Evolutionary conservation across 2,888 invertebrate genomes (phyloP).

Genomic region (Coecobrya sp.): DNA sequence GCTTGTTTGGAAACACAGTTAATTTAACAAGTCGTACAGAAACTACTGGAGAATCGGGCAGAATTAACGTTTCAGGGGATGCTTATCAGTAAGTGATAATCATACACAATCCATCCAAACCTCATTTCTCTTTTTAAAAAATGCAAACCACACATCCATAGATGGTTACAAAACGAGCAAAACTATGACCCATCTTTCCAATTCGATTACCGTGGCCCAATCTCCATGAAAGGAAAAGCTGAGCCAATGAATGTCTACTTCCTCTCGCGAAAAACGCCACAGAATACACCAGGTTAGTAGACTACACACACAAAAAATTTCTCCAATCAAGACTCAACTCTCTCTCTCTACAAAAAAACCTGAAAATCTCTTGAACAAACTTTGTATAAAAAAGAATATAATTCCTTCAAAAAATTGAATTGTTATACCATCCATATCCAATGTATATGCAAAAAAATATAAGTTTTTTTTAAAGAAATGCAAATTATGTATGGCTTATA

Average conservation of each 20-base stretch:
- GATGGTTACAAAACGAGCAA: conserved; percentile 88
- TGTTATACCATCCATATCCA: no score
- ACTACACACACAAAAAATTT: background rate
- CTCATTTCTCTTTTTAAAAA: no score
- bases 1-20: conserved; percentile 97
- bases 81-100: conserved; percentile 92
- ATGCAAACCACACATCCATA: conserved; percentile 28
- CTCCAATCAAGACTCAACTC: no score
- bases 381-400: no score
- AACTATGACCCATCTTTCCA: conserved; percentile 95
- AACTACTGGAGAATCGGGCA: conserved; percentile 96
- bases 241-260: conserved; percentile 98
- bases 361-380: background rate
- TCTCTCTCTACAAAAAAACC: background rate
- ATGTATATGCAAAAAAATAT: background rate
- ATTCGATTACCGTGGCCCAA: conserved; percentile 95
- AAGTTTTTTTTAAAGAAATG: background rate
- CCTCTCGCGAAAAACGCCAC: conserved; percentile 89
- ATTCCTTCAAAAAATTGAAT: no score
- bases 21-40: conserved; percentile 97
- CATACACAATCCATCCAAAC: no score
- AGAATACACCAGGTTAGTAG: conserved; percentile 55
- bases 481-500: background rate
- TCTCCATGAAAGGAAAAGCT: conserved; percentile 97
- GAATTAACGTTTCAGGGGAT: conserved; percentile 96